Conservation (phyloP, 1,140 invertebrate species). For the Apis mellifera region Amel_HAv3.1 CM009935.2:7716501-7717000, state of each 20-base stretch:
- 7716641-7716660: constrained; percentile 24
- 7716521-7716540: too few relatives aligned
- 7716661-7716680: constrained; percentile 49
- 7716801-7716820: constrained; percentile 22
- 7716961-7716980: too few relatives aligned
- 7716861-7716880: constrained; percentile 71
- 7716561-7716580: too few relatives aligned
- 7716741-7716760: constrained; percentile 79
- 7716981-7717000: too few relatives aligned
- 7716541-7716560: too few relatives aligned
- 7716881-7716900: constrained; percentile 71
- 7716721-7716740: constrained; percentile 75
- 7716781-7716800: constrained; percentile 36
- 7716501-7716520: too few relatives aligned
- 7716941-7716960: background rate
- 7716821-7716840: constrained; percentile 56
- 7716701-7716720: constrained; percentile 75
- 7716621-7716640: background rate
- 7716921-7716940: background rate
- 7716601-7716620: too few relatives aligned
- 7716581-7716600: too few relatives aligned
- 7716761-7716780: constrained; percentile 57
- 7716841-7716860: constrained; percentile 79
- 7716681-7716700: constrained; percentile 47
- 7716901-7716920: constrained; percentile 58